A percentile compares a stretch with the other conserved stretches of the same genome.
phyloP scores from a whole-genome alignment of 2,797 vertebrate genomes.

The Ctenopoma kingsleyae region DNA sequence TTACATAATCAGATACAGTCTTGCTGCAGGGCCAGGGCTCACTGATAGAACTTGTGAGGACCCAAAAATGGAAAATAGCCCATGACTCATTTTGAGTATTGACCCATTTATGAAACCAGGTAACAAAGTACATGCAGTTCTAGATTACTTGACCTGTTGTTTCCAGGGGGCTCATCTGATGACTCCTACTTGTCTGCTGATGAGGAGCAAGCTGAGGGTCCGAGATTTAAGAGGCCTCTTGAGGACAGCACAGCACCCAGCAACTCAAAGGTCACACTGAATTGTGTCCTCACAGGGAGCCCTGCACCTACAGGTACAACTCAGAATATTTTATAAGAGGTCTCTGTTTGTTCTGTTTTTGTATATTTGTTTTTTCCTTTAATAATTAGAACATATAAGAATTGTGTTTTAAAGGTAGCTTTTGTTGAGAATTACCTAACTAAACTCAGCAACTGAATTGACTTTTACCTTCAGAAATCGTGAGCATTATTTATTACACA shows the following conservation, averaged over 20 bases:
- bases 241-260: conserved; percentile 74
- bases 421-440: no score
- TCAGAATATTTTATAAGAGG: background rate
- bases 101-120: conserved; percentile 34
- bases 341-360: no score
- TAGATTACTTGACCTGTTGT: background rate
- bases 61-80: conserved; percentile 26
- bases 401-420: no score
- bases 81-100: conserved; percentile 6
- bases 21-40: conserved; percentile 3
- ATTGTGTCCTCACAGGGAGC: conserved; percentile 87
- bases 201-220: conserved; percentile 86
- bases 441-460: no score
- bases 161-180: conserved; percentile 84
- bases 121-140: background rate
- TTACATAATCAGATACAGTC: conserved; percentile 6
- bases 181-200: conserved; percentile 90
- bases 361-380: no score
- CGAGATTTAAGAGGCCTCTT: conserved; percentile 87
- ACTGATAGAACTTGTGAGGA: conserved; percentile 10
- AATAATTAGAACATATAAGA: no score
- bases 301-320: conserved; percentile 87
- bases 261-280: conserved; percentile 85
- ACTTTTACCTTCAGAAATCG: background rate
- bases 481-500: conserved; percentile 7